Evolutionary conservation across 2,888 invertebrate species (phyloP).

Genomic region (Abscondita cerata): DNA sequence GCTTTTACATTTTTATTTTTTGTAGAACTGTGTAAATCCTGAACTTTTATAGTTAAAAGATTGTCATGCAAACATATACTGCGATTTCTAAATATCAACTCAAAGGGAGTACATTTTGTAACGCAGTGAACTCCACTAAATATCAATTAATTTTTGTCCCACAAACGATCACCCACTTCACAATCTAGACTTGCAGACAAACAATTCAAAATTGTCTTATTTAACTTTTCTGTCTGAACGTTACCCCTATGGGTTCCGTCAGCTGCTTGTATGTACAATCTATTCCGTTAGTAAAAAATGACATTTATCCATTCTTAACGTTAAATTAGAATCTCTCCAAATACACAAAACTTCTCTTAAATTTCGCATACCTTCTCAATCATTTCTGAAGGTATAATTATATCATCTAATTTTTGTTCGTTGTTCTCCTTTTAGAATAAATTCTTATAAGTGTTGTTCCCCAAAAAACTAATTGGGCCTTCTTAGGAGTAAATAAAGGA

Average conservation of each 20-base stretch:
- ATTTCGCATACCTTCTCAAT: background rate
- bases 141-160: constrained; percentile 8
- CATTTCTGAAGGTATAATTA: background rate
- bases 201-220: background rate
- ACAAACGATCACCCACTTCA: background rate
- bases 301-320: constrained; percentile 33
- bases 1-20: too few relatives aligned
- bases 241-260: background rate
- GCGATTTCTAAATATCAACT: too few relatives aligned
- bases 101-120: too few relatives aligned
- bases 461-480: too few relatives aligned
- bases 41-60: too few relatives aligned
- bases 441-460: too few relatives aligned
- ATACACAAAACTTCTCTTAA: background rate
- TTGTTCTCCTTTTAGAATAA: too few relatives aligned
- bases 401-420: too few relatives aligned
- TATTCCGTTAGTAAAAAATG: constrained; percentile 42
- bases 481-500: too few relatives aligned
- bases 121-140: constrained; percentile 13
- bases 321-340: background rate
- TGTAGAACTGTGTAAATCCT: too few relatives aligned
- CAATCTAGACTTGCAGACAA: background rate
- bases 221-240: background rate
- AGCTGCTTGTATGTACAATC: constrained; percentile 40
- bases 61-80: too few relatives aligned